phyloP scores from a whole-genome alignment of 2,888 invertebrate genomes.

The Gastracanthus pulcherrimus region DNA sequence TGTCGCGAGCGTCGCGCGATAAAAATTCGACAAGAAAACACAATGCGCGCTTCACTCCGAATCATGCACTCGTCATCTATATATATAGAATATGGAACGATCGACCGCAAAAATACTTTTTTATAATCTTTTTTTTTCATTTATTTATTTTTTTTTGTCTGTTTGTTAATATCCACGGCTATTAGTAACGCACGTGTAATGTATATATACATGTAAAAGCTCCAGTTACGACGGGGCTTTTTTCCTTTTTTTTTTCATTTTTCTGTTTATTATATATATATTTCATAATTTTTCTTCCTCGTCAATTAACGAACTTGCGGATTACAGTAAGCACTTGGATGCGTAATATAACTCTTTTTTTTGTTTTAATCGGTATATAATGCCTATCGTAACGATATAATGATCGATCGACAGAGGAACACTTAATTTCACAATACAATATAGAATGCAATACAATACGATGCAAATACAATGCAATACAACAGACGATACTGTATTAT shows the following conservation, averaged over 20 bases:
- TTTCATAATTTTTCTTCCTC: no score
- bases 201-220: constrained; percentile 27
- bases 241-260: not conserved
- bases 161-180: not conserved
- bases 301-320: constrained; percentile 49
- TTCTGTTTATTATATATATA: not conserved
- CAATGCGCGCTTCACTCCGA: no score
- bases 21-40: not conserved
- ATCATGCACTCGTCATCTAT: no score
- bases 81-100: no score
- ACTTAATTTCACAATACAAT: constrained; percentile 45
- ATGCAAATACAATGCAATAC: constrained; percentile 45
- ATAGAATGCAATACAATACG: constrained; percentile 39
- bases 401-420: constrained; percentile 51
- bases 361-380: constrained; percentile 13
- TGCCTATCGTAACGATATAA: constrained; percentile 36
- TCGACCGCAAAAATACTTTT: constrained; percentile 45
- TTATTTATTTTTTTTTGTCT: not conserved
- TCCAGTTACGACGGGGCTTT: not conserved
- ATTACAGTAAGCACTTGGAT: constrained; percentile 44
- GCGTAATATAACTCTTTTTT: not conserved
- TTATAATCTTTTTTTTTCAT: not conserved
- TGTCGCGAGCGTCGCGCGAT: not conserved
- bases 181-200: constrained; percentile 10
- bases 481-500: constrained; percentile 29